Base-by-base conservation (phyloP, 2,113 vertebrate species). In the Paratilapia polleni region DNA sequence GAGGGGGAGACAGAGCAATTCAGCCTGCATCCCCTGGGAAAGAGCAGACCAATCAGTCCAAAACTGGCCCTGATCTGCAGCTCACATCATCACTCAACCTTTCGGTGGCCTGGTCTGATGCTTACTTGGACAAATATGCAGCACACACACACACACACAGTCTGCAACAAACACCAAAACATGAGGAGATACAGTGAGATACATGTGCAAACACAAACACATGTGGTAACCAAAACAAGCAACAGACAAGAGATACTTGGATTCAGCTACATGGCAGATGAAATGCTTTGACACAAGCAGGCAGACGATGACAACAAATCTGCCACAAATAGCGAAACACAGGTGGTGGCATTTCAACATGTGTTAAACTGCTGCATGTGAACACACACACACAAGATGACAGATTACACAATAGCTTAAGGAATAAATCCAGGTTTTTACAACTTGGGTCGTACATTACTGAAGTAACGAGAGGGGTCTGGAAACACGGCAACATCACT, bases 41-140 rank as follows among this genome's bases (percentile, higher is more conserved):
- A 81, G 68, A 87, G 49, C 83, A 80, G 87, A 84, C 64, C 64
- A 83, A 77, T 86, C 82, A 56, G 87, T 80, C 77, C 87, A 85
- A 80, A 89, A 87, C 76, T 47, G 76, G 81, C 61, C 57, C 77
- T 68, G 82, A 87, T 88, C 81, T 80, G 89, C n/a, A 19, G 28
- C 13, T 78, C 78, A 63, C 78, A 87, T 89, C 85, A 85, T 63
- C 86, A 68, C 66, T 86, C 82, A 88, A 57, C 38, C 85, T 14
- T 88, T 66, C 13, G 66, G 78, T 74, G 83, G 58, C 64, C 70
- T 24, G 24, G 57, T 54, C 61, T 83, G 77, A 81, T 24, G 17
- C 77, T 70, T 64, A 73, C 54, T 13, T 22, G 43, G 24, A 81
- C 63, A 77, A 38, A 78, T 56, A 83, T 17, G 57, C 22, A 41